Conservation (phyloP, 2,888 invertebrate species). For the Sesamia inferens region DNA sequence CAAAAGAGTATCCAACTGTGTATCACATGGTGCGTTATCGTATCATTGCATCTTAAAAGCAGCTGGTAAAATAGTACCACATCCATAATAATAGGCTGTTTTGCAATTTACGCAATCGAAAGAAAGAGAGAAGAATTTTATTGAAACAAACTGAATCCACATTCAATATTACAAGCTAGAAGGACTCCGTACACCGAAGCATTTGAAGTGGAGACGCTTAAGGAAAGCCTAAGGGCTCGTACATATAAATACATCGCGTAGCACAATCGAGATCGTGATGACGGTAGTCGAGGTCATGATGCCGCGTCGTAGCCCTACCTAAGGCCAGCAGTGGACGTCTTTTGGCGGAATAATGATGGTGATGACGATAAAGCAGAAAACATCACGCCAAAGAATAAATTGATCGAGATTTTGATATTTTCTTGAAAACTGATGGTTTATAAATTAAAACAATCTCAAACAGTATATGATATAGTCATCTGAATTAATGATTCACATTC, state of each 20-base stretch:
- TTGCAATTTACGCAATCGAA: not conserved
- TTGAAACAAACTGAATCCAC: not conserved
- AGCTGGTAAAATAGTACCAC: constrained; percentile 3
- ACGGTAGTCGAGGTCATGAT: too few relatives aligned
- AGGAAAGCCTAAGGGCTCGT: not conserved
- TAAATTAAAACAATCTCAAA: not conserved
- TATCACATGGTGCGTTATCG: not conserved
- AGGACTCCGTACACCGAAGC: too few relatives aligned
- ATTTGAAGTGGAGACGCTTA: not conserved
- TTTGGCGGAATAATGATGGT: not conserved
- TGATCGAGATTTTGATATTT: not conserved
- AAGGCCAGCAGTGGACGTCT: not conserved
- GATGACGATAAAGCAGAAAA: not conserved
- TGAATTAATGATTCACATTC: constrained; percentile 29
- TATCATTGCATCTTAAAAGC: not conserved
- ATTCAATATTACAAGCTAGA: not conserved
- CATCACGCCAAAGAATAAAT: not conserved
- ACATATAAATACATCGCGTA: too few relatives aligned
- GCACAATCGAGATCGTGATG: too few relatives aligned
- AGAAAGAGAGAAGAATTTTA: not conserved
- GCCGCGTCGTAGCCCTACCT: too few relatives aligned
- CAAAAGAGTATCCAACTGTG: constrained; percentile 3
- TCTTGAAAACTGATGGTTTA: not conserved
- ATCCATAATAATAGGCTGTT: not conserved
- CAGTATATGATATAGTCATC: not conserved